phyloP scores from a whole-genome alignment of 2,113 vertebrate species.

The Semicossyphus pulcher region DNA sequence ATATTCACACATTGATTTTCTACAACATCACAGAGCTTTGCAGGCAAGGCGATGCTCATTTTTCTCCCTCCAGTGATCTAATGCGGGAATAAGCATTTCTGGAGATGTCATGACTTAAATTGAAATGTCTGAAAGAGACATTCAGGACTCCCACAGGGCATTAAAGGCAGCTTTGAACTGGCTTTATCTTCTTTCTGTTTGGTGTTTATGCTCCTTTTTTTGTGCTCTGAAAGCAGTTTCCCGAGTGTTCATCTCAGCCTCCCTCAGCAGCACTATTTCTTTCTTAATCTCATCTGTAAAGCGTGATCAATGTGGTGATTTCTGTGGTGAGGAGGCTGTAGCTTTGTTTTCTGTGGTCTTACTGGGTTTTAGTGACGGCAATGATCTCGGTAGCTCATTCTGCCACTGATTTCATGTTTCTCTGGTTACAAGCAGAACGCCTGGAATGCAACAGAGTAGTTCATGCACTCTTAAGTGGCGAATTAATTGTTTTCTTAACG shows the following conservation, averaged over 20 bases:
- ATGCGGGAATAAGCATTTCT: conserved; percentile 46
- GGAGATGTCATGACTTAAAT: conserved; percentile 44
- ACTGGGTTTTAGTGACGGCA: not conserved
- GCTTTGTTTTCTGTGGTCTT: too few relatives aligned
- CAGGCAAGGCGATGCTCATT: conserved; percentile 11
- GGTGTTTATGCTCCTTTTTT: not conserved
- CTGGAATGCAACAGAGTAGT: not conserved
- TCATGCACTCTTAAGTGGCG: not conserved
- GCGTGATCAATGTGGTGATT: not conserved
- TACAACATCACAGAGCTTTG: conserved; percentile 24
- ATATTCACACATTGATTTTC: conserved; percentile 30
- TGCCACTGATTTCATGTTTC: too few relatives aligned
- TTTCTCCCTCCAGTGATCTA: conserved; percentile 33
- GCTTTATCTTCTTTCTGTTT: not conserved
- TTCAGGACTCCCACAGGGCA: conserved; percentile 4
- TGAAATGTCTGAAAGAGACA: conserved; percentile 39
- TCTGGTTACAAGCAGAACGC: not conserved
- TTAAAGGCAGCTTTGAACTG: conserved; percentile 14
- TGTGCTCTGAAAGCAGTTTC: not conserved
- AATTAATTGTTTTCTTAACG: not conserved
- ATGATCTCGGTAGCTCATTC: not conserved
- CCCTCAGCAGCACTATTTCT: not conserved
- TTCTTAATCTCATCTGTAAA: not conserved
- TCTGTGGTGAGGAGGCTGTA: not conserved
- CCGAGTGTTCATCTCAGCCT: not conserved